Evolutionary conservation across 2,113 vertebrate species (phyloP).

Genomic region (Tylochromis polylepis): DNA sequence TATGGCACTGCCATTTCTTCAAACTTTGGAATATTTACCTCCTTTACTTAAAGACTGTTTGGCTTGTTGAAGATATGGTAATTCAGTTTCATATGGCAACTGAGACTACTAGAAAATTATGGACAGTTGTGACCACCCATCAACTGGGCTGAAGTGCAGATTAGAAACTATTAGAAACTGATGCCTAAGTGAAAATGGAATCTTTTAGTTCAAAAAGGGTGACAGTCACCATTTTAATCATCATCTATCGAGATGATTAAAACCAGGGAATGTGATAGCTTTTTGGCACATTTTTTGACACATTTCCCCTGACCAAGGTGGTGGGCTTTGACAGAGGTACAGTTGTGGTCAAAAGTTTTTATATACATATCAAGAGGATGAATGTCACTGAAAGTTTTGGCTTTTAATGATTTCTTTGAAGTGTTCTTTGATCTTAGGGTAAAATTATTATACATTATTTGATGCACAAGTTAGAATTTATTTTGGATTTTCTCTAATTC

Average conservation of each 20-base stretch:
- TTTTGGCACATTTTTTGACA: neutral
- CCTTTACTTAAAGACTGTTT: neutral
- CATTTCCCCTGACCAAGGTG: neutral
- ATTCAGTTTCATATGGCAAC: neutral
- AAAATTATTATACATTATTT: neutral
- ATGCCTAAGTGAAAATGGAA: neutral
- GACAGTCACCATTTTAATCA: neutral
- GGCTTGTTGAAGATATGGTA: neutral
- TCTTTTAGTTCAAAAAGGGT: neutral
- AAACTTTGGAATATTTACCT: conserved; percentile 13
- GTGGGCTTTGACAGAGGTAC: neutral
- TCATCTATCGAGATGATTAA: neutral
- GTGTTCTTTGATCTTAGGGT: neutral
- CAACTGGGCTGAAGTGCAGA: neutral
- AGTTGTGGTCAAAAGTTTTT: neutral
- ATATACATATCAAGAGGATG: neutral
- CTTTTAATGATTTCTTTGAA: neutral
- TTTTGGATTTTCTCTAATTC: neutral
- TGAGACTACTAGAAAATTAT: neutral
- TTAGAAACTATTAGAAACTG: neutral
- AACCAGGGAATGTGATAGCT: neutral
- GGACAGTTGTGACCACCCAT: neutral
- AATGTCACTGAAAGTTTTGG: neutral
- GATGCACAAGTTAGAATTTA: neutral
- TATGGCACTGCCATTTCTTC: neutral